Base-by-base conservation (phyloP, 2,888 invertebrate species). In the Dugesia japonica region DNA sequence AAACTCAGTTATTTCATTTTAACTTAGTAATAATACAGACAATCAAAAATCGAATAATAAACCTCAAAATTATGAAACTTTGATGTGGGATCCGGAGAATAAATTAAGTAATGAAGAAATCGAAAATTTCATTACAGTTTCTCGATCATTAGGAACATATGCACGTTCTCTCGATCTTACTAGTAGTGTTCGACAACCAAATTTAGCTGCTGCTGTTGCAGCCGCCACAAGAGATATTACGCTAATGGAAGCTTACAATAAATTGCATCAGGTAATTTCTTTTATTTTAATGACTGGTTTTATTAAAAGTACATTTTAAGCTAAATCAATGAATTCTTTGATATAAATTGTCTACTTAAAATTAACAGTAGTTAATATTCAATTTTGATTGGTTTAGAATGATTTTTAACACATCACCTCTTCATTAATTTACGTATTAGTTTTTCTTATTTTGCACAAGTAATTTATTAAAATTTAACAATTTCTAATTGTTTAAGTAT, bases 221-320 rank as follows among this genome's bases (percentile, higher is more conserved):
- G 95, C 97, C 79, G 98, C 98, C 79, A 94, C 94, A 82, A 89
- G 98, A 81, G 98, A 99, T 87, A 92, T 97, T 81, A 98, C 98
- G 80, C 88, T 94, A 85, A 90, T 90, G 72, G 75, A 77, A 56
- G 33, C 56, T 38, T 15, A 23, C n/a, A 42, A 71, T 27, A 28
- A 0, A 1, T 26, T 72, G 72, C 72, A 72, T 1, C 27, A 72
- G 28, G 72, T 56, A 23, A 38, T 17, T n/a, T n/a, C n/a, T n/a
- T n/a, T n/a, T n/a, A n/a, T n/a, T n/a, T n/a, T n/a, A n/a, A n/a
- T n/a, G n/a, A n/a, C n/a, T n/a, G n/a, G n/a, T n/a, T n/a, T n/a
- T n/a, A n/a, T n/a, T n/a, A n/a, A n/a, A n/a, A n/a, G n/a, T n/a
- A n/a, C n/a, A n/a, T n/a, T n/a, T n/a, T n/a, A n/a, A n/a, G n/a